phyloP scores from a whole-genome alignment of 2,113 vertebrate genomes.

The Perccottus glenii region DNA sequence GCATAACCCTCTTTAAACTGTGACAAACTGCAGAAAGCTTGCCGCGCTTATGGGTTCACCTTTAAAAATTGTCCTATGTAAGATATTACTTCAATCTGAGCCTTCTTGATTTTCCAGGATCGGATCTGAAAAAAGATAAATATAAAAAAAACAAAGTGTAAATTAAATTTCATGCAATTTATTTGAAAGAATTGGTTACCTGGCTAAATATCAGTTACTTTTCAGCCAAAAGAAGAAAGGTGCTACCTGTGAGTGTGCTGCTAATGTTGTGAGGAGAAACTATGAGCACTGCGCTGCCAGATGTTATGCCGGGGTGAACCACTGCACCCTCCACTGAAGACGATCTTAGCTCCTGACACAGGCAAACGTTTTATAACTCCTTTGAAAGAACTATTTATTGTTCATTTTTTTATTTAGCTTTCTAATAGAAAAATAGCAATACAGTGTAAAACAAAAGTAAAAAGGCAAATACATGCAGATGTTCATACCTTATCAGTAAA shows the following conservation, averaged over 20 bases:
- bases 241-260: slow-evolving; percentile 88
- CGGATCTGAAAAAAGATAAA: slow-evolving; percentile 82
- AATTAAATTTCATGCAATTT: background rate
- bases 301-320: slow-evolving; percentile 80
- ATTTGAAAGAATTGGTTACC: too few relatives aligned
- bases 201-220: background rate
- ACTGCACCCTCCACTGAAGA: slow-evolving; percentile 80
- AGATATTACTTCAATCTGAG: slow-evolving; percentile 73
- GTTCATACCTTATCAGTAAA: slow-evolving; percentile 62
- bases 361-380: background rate
- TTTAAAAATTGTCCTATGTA: too few relatives aligned
- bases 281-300: slow-evolving; percentile 87
- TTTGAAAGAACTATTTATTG: background rate
- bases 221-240: slow-evolving; percentile 58
- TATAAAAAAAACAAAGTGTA: background rate
- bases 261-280: slow-evolving; percentile 91
- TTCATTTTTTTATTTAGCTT: background rate
- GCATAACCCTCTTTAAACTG: too few relatives aligned
- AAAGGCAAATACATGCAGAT: too few relatives aligned
- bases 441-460: too few relatives aligned
- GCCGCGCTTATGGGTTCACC: background rate
- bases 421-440: too few relatives aligned
- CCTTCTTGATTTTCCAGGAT: slow-evolving; percentile 91
- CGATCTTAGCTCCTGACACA: slow-evolving; percentile 79
- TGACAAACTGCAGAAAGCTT: too few relatives aligned